Base-by-base conservation (phyloP, 1,140 invertebrate genomes). In the Nephila pilipes region DNA sequence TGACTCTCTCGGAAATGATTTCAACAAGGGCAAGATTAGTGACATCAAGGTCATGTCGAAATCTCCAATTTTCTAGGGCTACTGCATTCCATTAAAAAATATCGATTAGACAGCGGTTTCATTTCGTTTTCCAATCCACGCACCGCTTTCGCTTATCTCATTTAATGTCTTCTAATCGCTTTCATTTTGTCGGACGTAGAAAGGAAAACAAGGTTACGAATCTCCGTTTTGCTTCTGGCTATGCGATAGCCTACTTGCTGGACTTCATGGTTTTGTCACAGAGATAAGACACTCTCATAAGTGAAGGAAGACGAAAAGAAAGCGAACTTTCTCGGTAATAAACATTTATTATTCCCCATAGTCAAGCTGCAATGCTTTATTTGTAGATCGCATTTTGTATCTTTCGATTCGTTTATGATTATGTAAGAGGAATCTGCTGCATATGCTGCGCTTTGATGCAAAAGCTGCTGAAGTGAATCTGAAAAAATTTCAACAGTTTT, bases 311-410 rank as follows among this genome's bases (percentile, higher is more conserved):
- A 55, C 18, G 36, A 83, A 83, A 18, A 46, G 80, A 55, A 54
- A 54, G 36, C 54, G 80, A 83, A 54, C 22, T 83, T n/a, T 83
- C 25, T 6, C 54, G 46, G 80, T 20, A 55, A 83, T 83, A 55
- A 81, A 55, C 80, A 83, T 83, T 83, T 83, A 83, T 83, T 55
- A 83, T 55, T 46, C 36, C 80, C 36, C n/a, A 12, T 54, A 83
- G 46, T 83, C 54, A 46, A 55, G 38, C 8, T 3, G 18, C 65
- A 75, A 75, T 32, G 14, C 65, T 16, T 75, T 75, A 75, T 75
- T 75, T 75, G 29, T 75, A 36, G 38, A 83, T 83, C 36, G 54
- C 36, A 25, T 83, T 83, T 55, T n/a, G 6, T 46, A n/a, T 38
- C 32, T 46, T 10, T 46, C 6, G 46, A 6, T 46, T 36, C 46